Conservation (phyloP, 2,113 vertebrate genomes). For the Lucifuga dentata region DNA sequence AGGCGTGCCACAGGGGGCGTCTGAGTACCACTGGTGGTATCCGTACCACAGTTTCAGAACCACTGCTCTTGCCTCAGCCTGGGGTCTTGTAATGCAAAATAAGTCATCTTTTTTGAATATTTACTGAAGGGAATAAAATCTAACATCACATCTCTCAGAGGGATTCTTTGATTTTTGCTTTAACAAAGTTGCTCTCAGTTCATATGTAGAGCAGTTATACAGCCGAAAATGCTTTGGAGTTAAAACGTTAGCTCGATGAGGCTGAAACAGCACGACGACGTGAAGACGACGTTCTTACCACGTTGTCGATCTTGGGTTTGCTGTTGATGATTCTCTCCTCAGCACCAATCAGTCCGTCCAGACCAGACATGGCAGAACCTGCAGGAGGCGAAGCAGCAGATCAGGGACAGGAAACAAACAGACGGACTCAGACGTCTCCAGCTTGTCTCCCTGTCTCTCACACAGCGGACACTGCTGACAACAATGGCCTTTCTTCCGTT, state of each 20-base stretch:
- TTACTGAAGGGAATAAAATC: neutral
- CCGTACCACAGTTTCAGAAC: too few relatives aligned
- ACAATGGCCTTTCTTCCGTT: conserved; percentile 70
- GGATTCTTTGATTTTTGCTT: conserved; percentile 8
- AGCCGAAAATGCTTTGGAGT: neutral
- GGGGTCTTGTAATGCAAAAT: conserved; percentile 1
- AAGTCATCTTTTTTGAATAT: neutral
- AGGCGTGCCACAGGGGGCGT: too few relatives aligned
- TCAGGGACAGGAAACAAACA: conserved; percentile 37
- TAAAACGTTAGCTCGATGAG: too few relatives aligned
- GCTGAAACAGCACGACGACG: conserved; percentile 1
- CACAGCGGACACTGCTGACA: conserved; percentile 58
- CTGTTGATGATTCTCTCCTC: conserved; percentile 95
- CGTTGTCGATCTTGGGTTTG: conserved; percentile 90
- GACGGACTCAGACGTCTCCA: conserved; percentile 44
- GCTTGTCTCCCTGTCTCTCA: conserved; percentile 23
- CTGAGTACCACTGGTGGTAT: too few relatives aligned
- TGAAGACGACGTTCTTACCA: conserved; percentile 84
- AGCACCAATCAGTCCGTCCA: conserved; percentile 90
- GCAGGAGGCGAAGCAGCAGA: conserved; percentile 46
- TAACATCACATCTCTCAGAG: neutral
- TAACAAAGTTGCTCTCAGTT: conserved; percentile 57
- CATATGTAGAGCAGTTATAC: conserved; percentile 12
- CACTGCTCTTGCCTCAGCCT: neutral
- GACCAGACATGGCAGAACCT: conserved; percentile 92